Conservation (phyloP, 2,113 vertebrate species). For the Oplegnathus fasciatus region DNA sequence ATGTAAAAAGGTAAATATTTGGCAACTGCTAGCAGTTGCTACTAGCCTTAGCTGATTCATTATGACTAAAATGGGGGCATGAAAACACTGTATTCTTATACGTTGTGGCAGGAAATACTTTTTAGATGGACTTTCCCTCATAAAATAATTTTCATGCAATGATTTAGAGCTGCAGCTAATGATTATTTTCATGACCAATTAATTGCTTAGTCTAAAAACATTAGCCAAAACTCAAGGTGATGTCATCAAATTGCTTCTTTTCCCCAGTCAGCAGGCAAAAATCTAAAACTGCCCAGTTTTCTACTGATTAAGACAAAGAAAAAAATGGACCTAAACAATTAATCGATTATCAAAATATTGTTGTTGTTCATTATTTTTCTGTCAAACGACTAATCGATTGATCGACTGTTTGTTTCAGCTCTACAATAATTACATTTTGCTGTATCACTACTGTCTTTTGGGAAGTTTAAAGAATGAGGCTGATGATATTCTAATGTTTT, state of each 20-base stretch:
- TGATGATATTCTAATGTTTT: background rate
- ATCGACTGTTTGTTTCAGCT: background rate
- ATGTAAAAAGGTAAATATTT: background rate
- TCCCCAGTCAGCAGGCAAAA: background rate
- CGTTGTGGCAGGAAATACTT: background rate
- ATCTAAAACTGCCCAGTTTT: background rate
- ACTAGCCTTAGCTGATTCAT: conserved; percentile 9
- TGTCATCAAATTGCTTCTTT: background rate
- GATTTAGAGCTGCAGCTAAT: background rate
- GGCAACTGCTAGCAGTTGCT: background rate
- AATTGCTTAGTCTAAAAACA: background rate
- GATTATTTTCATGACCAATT: background rate
- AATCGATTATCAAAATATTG: background rate
- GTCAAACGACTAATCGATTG: background rate
- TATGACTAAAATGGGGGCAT: background rate
- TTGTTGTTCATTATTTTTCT: background rate
- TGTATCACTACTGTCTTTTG: too few relatives aligned
- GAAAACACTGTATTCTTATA: too few relatives aligned
- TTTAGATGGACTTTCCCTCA: background rate
- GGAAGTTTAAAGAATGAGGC: too few relatives aligned
- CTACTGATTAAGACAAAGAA: background rate
- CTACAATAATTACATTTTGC: too few relatives aligned
- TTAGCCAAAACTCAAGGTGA: background rate
- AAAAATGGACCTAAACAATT: background rate
- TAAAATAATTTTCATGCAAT: background rate